Evolutionary conservation across 2,888 invertebrate species (phyloP).

Genomic region (Anoplius nigerrimus): DNA sequence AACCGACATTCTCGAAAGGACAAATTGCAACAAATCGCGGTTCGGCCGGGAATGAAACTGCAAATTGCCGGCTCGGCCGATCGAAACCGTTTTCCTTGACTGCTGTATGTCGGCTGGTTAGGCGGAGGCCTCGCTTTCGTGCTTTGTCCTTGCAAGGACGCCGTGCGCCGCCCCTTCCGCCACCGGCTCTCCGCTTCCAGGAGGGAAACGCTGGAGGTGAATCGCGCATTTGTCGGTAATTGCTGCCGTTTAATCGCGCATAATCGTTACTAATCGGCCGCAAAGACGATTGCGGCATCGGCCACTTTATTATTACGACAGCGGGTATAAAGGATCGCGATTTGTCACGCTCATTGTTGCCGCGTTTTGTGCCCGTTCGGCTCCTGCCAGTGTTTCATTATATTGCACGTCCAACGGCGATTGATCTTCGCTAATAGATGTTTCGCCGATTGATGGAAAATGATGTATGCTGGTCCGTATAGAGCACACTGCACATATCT

Average conservation of each 20-base stretch:
- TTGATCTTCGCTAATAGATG: too few relatives aligned
- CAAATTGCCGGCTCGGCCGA: background rate
- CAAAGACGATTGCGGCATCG: constrained; percentile 66
- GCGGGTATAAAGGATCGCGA: constrained; percentile 53
- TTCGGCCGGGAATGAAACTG: background rate
- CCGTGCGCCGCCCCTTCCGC: constrained; percentile 7
- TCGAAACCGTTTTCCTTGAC: background rate
- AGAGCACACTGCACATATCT: too few relatives aligned
- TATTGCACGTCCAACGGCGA: too few relatives aligned
- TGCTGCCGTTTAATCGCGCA: constrained; percentile 69
- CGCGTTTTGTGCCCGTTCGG: constrained; percentile 28
- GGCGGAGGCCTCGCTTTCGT: background rate
- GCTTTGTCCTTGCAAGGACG: constrained; percentile 71
- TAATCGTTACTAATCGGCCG: constrained; percentile 71
- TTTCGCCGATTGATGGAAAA: too few relatives aligned
- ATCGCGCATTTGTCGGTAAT: constrained; percentile 50
- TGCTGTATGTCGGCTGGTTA: too few relatives aligned
- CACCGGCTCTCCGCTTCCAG: constrained; percentile 3
- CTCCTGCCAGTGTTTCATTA: background rate
- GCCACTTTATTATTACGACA: constrained; percentile 65
- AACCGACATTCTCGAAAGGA: too few relatives aligned
- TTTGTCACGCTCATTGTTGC: constrained; percentile 63
- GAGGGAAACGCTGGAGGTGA: constrained; percentile 8
- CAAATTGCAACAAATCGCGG: constrained; percentile 23
- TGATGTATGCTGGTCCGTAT: too few relatives aligned